Evolutionary conservation across 1,140 invertebrate species (phyloP).

Genomic region (Drosophila fuyamai): DNA sequence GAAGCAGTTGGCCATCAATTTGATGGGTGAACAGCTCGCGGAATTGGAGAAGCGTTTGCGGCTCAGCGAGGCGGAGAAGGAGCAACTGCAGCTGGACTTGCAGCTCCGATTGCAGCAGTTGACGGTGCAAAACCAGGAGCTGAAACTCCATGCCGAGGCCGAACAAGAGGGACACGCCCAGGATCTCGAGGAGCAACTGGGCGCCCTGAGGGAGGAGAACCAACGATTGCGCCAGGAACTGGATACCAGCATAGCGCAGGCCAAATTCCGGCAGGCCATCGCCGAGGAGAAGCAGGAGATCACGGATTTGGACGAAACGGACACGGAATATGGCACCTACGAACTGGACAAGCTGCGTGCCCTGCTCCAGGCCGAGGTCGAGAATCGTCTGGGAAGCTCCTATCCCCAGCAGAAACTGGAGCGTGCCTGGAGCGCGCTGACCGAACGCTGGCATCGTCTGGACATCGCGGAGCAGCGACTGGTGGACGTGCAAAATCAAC

Average conservation of each 20-base stretch:
- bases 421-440: constrained; percentile 76
- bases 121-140: constrained; percentile 72
- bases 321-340: constrained; percentile 46
- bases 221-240: constrained; percentile 62
- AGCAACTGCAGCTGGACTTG: constrained; percentile 71
- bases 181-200: constrained; percentile 73
- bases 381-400: constrained; percentile 51
- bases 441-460: constrained; percentile 74
- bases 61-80: constrained; percentile 71
- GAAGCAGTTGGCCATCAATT: constrained; percentile 86
- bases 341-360: constrained; percentile 80
- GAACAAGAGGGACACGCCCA: constrained; percentile 74
- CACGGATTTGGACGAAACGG: constrained; percentile 66
- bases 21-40: constrained; percentile 85
- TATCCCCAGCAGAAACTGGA: constrained; percentile 73
- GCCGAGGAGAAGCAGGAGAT: constrained; percentile 78
- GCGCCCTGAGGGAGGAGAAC: constrained; percentile 60
- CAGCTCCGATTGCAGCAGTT: constrained; percentile 72
- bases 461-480: constrained; percentile 79
- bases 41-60: constrained; percentile 72
- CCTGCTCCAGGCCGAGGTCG: constrained; percentile 54
- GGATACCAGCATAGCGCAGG: constrained; percentile 62
- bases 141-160: constrained; percentile 71
- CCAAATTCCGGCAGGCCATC: constrained; percentile 76
- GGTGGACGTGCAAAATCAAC: constrained; percentile 67